A percentile compares a stretch with the other conserved stretches of the same genome.
Conservation (phyloP, 2,113 vertebrate species). For the Gnathonemus echidnorhynchus region DNA sequence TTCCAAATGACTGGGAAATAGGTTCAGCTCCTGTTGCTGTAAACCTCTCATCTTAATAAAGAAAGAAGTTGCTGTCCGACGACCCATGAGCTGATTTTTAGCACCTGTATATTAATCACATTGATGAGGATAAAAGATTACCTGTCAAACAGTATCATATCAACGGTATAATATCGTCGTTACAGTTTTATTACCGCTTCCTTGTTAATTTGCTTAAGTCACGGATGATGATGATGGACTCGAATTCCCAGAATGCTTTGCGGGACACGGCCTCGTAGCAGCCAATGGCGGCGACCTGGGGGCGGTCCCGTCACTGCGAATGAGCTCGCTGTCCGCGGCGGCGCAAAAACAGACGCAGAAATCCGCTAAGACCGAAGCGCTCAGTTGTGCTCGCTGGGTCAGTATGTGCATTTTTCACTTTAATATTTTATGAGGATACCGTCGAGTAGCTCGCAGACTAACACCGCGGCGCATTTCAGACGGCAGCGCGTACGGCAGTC, state of each 20-base stretch:
- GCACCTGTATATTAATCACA: neutral
- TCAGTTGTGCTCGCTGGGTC: conserved; percentile 50
- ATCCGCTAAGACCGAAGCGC: neutral
- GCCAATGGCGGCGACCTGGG: conserved; percentile 34
- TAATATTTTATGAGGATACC: neutral
- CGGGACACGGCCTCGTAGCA: conserved; percentile 22
- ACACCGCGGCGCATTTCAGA: neutral
- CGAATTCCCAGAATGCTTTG: conserved; percentile 30
- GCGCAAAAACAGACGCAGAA: conserved; percentile 34
- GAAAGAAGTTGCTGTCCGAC: neutral
- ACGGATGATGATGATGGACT: conserved; percentile 11
- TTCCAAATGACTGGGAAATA: neutral
- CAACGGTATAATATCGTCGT: neutral
- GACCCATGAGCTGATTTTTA: neutral
- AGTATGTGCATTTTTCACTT: conserved; percentile 35
- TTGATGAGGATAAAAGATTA: neutral
- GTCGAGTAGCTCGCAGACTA: neutral
- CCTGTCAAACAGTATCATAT: neutral
- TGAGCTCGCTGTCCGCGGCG: conserved; percentile 34
- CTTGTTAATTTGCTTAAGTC: neutral
- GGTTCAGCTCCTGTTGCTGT: neutral
- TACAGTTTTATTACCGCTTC: neutral
- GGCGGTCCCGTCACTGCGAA: conserved; percentile 35
- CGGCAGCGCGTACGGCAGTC: neutral
- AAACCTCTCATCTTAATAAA: neutral